A percentile compares a stretch with the other conserved stretches of the same genome.
These are phyloP conservation scores for Anoplophora glabripennis DNA, from an alignment of 1,140 invertebrate genomes.

Conservation along the genomic window DNA sequence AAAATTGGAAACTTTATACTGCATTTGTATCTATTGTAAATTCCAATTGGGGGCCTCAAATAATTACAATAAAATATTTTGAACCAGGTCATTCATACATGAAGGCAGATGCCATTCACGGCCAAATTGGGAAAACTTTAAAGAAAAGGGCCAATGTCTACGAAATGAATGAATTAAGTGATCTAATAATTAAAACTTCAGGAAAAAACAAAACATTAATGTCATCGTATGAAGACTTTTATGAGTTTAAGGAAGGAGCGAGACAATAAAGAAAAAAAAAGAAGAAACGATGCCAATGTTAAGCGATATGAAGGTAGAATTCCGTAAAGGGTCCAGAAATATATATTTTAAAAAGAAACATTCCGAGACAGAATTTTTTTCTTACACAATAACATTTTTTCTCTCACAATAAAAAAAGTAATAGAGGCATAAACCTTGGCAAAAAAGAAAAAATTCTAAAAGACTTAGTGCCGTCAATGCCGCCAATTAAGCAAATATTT, in stretches of 20 bases:
- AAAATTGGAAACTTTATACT: too few relatives aligned
- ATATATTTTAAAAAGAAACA: too few relatives aligned
- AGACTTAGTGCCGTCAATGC: constrained; percentile 5
- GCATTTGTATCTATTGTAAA: background rate
- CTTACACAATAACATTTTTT: background rate
- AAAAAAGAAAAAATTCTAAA: constrained; percentile 9
- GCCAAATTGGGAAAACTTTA: background rate
- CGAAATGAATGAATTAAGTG: background rate
- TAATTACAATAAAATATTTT: background rate
- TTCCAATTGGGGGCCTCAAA: background rate
- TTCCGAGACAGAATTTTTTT: too few relatives aligned
- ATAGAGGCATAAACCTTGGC: background rate
- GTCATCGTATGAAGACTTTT: background rate
- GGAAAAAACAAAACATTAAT: background rate
- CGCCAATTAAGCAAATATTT: background rate
- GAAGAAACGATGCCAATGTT: too few relatives aligned
- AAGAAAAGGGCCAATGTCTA: background rate
- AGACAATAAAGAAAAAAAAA: too few relatives aligned
- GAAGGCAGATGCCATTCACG: background rate
- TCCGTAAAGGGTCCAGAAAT: too few relatives aligned
- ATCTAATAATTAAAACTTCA: background rate
- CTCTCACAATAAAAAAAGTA: background rate
- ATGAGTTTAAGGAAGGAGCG: too few relatives aligned
- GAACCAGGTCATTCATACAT: constrained; percentile 1
- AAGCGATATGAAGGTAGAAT: too few relatives aligned